Evolutionary conservation across 2,113 vertebrate species (phyloP), one percentile per base, ranked within the genome.

Genomic region (Protomyctophum bolini): DNA sequence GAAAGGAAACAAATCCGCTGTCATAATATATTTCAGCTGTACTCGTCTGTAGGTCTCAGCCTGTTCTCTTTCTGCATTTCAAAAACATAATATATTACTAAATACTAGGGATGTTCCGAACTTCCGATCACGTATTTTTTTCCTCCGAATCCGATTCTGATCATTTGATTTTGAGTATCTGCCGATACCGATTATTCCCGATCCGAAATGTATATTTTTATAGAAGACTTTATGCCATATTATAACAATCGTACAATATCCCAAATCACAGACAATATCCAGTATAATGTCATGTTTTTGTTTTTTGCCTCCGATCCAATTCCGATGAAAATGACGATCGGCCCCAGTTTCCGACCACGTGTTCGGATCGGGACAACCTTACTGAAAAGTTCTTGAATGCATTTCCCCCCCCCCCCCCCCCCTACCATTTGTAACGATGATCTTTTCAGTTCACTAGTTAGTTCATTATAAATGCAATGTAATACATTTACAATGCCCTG

Each of bases 11-110:
- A 77, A 63, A 46, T 82, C 63, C 68, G 77, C 60, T 51, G 48
- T 67, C 10, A 3, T 55, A 52, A 3, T 55, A 52, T 54, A 45
- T 73, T 77, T 81, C 79, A n/a, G 69, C 68, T 70, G 63, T 63
- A 66, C 33, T 54, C 15, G 4, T 81, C 63, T n/a, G 77, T 77
- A 59, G 61, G 63, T 68, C 58, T 66, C 62, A 70, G 76, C 70
- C 62, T 75, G 77, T 72, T 77, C 5, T 41, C 4, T 6, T 6
- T 6, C 33, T 3, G 59, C 71, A 81, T 77, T 68, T 64, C 28
- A 76, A 66, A 41, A 4, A 87, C 84, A 88, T 89, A 86, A 88
- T 85, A 76, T 89, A 86, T 89, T 85, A 76, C 70, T 51, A 70
- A 55, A 84, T 82, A 21, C 21, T 21, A 21, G 21, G 21, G 21